These are phyloP conservation scores for Steatornis caripensis DNA, from an alignment of 2,113 vertebrate species.

Conservation along the genomic window DNA sequence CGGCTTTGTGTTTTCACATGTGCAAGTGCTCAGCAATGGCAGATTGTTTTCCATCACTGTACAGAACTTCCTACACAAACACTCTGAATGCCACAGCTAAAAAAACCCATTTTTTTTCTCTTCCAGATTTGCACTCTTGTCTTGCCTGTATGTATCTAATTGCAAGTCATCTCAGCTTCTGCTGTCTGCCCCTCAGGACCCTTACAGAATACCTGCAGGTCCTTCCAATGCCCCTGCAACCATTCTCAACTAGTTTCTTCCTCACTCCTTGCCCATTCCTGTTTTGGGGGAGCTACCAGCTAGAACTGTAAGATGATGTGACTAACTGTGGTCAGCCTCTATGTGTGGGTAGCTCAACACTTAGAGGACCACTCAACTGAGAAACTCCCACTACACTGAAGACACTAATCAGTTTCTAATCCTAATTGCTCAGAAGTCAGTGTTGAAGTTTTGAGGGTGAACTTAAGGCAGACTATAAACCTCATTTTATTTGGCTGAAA, in stretches of 20 bases:
- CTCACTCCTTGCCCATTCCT: neutral
- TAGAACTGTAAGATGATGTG: neutral
- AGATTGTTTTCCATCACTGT: neutral
- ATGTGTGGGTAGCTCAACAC: fast-evolving
- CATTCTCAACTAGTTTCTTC: neutral
- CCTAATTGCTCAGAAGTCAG: neutral
- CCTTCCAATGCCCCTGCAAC: neutral
- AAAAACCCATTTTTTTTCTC: neutral
- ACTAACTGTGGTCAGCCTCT: neutral
- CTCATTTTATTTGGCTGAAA: neutral
- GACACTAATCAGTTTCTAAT: too few relatives aligned
- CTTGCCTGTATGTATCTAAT: neutral
- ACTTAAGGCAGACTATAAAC: neutral
- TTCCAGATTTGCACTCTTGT: neutral
- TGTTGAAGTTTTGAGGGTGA: neutral
- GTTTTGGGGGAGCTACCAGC: neutral
- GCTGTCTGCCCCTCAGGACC: neutral
- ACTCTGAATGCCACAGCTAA: neutral
- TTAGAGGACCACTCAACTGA: neutral
- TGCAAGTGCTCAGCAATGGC: neutral
- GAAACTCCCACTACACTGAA: neutral
- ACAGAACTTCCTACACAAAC: neutral
- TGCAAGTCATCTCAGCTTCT: neutral
- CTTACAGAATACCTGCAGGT: neutral
- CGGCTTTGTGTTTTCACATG: neutral